Evolutionary conservation across 2,888 invertebrate species (phyloP).

Genomic region (Parthenolecanium corni): DNA sequence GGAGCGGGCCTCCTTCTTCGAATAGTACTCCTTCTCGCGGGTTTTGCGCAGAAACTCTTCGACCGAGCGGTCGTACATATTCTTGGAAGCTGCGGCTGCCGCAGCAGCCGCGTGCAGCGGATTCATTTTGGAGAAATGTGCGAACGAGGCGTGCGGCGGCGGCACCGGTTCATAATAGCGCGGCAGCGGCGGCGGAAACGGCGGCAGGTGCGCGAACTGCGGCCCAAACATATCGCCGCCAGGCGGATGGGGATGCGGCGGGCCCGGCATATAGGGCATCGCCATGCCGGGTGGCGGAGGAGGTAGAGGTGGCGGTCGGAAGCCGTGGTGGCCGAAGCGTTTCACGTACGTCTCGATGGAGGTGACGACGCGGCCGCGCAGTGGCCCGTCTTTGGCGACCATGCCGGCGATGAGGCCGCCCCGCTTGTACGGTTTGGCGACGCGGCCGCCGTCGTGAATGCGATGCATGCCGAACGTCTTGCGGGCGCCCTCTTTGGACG

Average conservation of each 20-base stretch:
- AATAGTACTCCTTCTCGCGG: constrained; percentile 8
- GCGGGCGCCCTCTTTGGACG: neutral
- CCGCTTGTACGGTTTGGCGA: constrained; percentile 10
- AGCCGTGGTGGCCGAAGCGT: neutral
- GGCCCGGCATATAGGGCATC: constrained; percentile 13
- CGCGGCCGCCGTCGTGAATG: constrained; percentile 14
- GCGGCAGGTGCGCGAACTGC: constrained; percentile 8
- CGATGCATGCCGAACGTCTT: neutral
- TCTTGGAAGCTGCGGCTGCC: neutral
- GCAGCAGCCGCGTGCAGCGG: neutral
- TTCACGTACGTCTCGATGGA: constrained; percentile 23
- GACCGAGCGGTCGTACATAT: constrained; percentile 17
- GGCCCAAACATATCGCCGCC: constrained; percentile 12
- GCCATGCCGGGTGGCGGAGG: constrained; percentile 3
- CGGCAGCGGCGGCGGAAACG: constrained; percentile 14
- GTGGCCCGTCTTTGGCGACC: constrained; percentile 3
- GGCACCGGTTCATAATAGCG: constrained; percentile 20
- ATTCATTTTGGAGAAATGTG: constrained; percentile 11
- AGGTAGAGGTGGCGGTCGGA: constrained; percentile 2
- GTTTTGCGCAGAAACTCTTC: constrained; percentile 23
- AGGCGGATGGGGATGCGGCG: neutral
- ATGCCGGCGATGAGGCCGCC: neutral
- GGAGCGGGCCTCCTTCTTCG: constrained; percentile 8
- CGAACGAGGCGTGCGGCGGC: neutral
- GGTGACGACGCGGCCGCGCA: constrained; percentile 14